Evolutionary conservation across 1,140 invertebrate species (phyloP).

Genomic region (Diplogasteroides magnus): DNA sequence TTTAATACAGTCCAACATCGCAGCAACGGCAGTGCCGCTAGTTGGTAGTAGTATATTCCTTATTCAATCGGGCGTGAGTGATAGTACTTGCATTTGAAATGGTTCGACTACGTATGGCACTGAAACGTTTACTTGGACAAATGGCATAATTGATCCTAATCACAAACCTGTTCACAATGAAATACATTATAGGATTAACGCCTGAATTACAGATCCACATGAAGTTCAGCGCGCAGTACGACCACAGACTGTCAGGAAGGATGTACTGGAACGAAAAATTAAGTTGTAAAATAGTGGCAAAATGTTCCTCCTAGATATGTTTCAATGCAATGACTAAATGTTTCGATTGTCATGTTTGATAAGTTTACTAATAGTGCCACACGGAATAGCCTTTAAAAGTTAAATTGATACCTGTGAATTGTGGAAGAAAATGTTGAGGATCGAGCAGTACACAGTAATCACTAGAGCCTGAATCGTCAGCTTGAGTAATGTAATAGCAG

Average conservation of each 20-base stretch:
- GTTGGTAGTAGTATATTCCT: too few relatives aligned
- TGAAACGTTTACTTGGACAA: too few relatives aligned
- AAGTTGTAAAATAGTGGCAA: too few relatives aligned
- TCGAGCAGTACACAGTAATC: conserved; percentile 40
- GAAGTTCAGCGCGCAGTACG: conserved; percentile 39
- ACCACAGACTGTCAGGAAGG: conserved; percentile 32
- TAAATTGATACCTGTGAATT: conserved; percentile 36
- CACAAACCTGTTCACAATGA: conserved; percentile 42
- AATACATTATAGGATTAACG: conserved; percentile 43
- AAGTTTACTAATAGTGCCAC: too few relatives aligned
- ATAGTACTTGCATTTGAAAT: too few relatives aligned
- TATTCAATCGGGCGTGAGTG: too few relatives aligned
- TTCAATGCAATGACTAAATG: background rate
- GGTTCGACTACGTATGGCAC: too few relatives aligned
- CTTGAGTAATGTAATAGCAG: too few relatives aligned
- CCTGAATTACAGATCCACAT: conserved; percentile 47
- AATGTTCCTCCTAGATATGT: too few relatives aligned
- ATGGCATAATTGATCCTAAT: too few relatives aligned
- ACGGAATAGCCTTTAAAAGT: background rate
- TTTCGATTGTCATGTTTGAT: background rate
- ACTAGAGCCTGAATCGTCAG: conserved; percentile 31
- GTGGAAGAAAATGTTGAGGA: conserved; percentile 43
- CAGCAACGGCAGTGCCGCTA: too few relatives aligned
- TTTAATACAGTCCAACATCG: too few relatives aligned
- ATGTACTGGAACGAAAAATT: conserved; percentile 30